Evolutionary conservation across 2,888 invertebrate genomes (phyloP), one percentile per base, ranked within the genome.

Genomic region (Mythimna pallens): DNA sequence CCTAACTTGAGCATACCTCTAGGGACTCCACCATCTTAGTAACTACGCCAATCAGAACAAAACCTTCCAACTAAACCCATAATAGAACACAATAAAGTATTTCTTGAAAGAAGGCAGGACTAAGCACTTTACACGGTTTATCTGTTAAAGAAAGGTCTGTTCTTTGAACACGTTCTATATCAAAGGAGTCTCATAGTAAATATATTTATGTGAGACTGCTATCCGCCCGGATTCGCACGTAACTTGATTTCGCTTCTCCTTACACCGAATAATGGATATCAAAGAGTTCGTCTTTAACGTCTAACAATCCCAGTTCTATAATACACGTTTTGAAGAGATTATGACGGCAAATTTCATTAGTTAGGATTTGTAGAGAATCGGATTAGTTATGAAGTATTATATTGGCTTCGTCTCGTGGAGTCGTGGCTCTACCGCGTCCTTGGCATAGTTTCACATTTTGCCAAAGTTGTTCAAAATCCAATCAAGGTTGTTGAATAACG

Each of bases 371-470:
- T 73, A 77, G 34, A 62, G 74, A 69, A 77, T 82, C 70, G 68
- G 74, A 82, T 85, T 85, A 57, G 14, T 61, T 65, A 73, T 70
- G 72, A 84, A 82, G 80, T 82, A 71, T 82, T 83, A 68, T 77
- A 75, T 69, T 76, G 83, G 83, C 83, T 85, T 85, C 85, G 63
- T 61, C 66, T 75, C 61, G 57, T 61, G 50, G 50, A 50, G 50
- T 17, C 47, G 6, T 8, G 40, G 71, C 54, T 62, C 57, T 74
- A 57, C 62, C 57, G 64, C 69, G 74, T 74, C 80, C 83, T 72
- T 84, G 80, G 50, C 66, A 78, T 68, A 65, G 70, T 74, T 76
- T 63, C 54, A 61, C 58, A 74, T 71, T 84, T 77, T 55, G 43
- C 22, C 50, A 52, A 78, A 76, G 80, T 79, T 76, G 76, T 73